Evolutionary conservation across 2,888 invertebrate species (phyloP).

Genomic region (Meganola albula): DNA sequence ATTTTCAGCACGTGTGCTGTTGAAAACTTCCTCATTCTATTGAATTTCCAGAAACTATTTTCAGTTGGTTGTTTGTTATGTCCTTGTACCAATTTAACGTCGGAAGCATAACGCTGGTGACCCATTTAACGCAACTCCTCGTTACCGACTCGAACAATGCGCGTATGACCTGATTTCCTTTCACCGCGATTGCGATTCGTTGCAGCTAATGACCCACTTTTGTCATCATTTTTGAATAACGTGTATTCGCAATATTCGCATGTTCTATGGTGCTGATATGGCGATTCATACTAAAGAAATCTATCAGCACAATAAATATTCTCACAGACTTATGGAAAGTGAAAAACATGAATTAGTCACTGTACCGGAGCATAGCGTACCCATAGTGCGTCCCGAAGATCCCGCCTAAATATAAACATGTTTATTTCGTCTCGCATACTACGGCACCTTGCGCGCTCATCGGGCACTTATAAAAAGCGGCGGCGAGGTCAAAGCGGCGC

Average conservation of each 20-base stretch:
- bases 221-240: conserved; percentile 35
- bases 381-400: conserved; percentile 44
- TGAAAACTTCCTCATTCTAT: conserved; percentile 11
- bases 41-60: conserved; percentile 9
- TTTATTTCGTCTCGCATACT: conserved; percentile 54
- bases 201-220: conserved; percentile 53
- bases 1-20: too few species aligned
- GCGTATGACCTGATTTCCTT: conserved; percentile 55
- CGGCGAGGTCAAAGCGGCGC: conserved; percentile 64
- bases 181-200: conserved; percentile 40
- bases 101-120: conserved; percentile 39
- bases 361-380: conserved; percentile 29
- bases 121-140: conserved; percentile 45
- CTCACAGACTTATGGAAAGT: conserved; percentile 15
- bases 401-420: conserved; percentile 65
- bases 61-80: conserved; percentile 15
- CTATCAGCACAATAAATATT: conserved; percentile 7
- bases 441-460: conserved; percentile 67
- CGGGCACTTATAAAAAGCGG: conserved; percentile 73
- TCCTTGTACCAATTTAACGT: conserved; percentile 46
- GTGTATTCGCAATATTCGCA: too few species aligned
- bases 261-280: too few species aligned
- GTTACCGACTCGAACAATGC: conserved; percentile 48
- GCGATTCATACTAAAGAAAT: too few species aligned
- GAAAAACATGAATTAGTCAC: conserved; percentile 17